phyloP scores from a whole-genome alignment of 2,888 invertebrate genomes.

The Thelaira solivaga region DNA sequence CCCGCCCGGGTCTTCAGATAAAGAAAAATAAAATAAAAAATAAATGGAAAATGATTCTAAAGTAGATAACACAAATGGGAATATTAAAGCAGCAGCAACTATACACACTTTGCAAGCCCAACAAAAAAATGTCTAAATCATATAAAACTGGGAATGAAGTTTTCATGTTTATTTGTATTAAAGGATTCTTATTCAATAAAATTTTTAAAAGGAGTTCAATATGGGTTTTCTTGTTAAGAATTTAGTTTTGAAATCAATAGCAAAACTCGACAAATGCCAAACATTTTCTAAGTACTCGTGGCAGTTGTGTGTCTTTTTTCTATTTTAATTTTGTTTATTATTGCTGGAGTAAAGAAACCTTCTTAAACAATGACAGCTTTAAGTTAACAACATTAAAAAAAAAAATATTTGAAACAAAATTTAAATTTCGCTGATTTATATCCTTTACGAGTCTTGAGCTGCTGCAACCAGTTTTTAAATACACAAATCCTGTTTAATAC shows the following conservation, averaged over 20 bases:
- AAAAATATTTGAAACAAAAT: too few species aligned
- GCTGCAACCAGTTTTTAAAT: neutral
- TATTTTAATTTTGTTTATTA: neutral
- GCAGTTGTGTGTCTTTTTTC: too few species aligned
- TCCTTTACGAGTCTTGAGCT: too few species aligned
- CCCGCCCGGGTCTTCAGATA: conserved; percentile 13
- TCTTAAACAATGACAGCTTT: conserved; percentile 34
- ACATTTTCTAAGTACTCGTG: neutral
- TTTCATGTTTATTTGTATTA: conserved; percentile 43
- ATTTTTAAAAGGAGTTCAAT: neutral
- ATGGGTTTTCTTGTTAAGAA: neutral
- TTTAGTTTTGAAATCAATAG: conserved; percentile 34
- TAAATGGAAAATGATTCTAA: neutral
- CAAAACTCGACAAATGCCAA: conserved; percentile 21
- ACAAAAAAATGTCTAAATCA: conserved; percentile 52
- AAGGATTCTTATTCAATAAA: conserved; percentile 15
- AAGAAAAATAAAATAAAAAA: conserved; percentile 15
- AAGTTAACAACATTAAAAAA: too few species aligned
- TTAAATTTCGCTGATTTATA: too few species aligned
- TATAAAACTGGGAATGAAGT: conserved; percentile 54
- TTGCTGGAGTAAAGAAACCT: neutral
- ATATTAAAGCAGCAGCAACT: conserved; percentile 1
- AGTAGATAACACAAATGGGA: conserved; percentile 23
- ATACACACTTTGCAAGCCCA: conserved; percentile 12
- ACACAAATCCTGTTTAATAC: neutral